These are phyloP conservation scores for Tachina lurida DNA, from an alignment of 2,888 invertebrate genomes.

Conservation along the genomic window DNA sequence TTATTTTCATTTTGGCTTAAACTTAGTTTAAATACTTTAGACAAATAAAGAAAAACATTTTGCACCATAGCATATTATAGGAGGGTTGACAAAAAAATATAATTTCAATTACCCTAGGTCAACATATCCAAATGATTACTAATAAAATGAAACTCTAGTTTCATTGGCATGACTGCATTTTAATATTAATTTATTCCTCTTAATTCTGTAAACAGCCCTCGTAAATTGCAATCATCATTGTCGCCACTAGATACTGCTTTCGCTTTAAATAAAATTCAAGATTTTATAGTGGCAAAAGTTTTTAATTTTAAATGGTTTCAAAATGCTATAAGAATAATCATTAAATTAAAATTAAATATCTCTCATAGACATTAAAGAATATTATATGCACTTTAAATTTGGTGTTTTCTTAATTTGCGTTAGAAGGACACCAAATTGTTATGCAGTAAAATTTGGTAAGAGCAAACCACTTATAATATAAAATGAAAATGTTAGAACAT, in stretches of 20 bases:
- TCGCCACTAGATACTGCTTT: constrained; percentile 25
- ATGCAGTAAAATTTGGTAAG: neutral
- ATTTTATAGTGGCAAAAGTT: constrained; percentile 51
- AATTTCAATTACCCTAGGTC: no score
- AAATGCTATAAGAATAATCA: constrained; percentile 49
- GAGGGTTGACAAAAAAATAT: neutral
- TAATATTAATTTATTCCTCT: neutral
- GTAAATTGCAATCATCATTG: constrained; percentile 2
- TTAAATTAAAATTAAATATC: constrained; percentile 57
- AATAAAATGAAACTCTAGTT: no score
- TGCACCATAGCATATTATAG: neutral
- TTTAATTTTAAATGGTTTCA: constrained; percentile 61
- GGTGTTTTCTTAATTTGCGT: neutral
- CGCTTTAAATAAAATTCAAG: neutral
- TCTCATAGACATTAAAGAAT: neutral
- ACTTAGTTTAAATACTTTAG: constrained; percentile 24
- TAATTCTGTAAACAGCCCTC: neutral
- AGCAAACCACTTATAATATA: neutral
- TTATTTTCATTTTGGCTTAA: constrained; percentile 57
- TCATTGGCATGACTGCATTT: no score
- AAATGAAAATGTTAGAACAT: neutral
- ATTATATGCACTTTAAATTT: constrained; percentile 18
- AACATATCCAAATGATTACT: no score
- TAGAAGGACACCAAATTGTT: neutral
- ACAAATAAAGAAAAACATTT: constrained; percentile 4